Percentiles rank a stretch among this genome's conserved stretches.
phyloP scores from a whole-genome alignment of 2,113 vertebrate genomes.

The Colistium nudipinnis region DNA sequence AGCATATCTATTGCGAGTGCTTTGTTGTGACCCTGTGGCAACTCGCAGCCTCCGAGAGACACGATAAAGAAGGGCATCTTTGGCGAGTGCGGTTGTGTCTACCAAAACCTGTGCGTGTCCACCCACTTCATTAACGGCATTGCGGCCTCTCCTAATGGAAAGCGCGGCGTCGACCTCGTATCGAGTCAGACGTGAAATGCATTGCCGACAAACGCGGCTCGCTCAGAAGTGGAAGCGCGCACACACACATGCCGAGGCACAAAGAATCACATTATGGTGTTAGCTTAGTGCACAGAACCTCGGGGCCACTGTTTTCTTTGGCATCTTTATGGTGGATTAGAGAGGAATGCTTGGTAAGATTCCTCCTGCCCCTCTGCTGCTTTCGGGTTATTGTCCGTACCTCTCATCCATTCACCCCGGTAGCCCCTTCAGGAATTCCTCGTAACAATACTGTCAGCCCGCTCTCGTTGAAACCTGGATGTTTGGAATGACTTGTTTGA shows the following conservation, averaged over 20 bases:
- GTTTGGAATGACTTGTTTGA: slow-evolving; percentile 71
- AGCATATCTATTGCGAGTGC: slow-evolving; percentile 72
- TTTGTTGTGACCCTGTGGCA: slow-evolving; percentile 65
- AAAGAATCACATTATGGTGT: slow-evolving; percentile 69
- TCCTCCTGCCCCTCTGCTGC: slow-evolving; percentile 68
- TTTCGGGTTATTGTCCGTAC: slow-evolving; percentile 74
- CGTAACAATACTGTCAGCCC: slow-evolving; percentile 65
- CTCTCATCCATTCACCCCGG: slow-evolving; percentile 69
- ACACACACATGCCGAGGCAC: slow-evolving; percentile 28
- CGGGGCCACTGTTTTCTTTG: slow-evolving; percentile 70
- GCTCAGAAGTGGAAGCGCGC: slow-evolving; percentile 12
- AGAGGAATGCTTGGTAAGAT: slow-evolving; percentile 80
- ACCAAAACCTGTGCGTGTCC: not conserved
- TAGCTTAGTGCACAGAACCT: slow-evolving; percentile 67
- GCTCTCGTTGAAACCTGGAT: slow-evolving; percentile 53
- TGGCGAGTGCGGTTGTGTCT: slow-evolving; percentile 21
- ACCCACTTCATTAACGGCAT: not conserved
- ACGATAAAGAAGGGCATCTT: slow-evolving; percentile 64
- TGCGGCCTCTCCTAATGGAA: not conserved
- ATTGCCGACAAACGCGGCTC: slow-evolving; percentile 14
- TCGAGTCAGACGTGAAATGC: slow-evolving; percentile 8
- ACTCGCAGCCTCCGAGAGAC: slow-evolving; percentile 63
- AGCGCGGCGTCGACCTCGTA: not conserved
- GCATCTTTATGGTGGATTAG: slow-evolving; percentile 79
- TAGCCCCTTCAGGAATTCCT: slow-evolving; percentile 74